Percentiles rank a stretch among this genome's conserved stretches.
These are phyloP conservation scores for Gobio occitaniae DNA, from an alignment of 2,797 vertebrate species.

Conservation along the genomic window DNA sequence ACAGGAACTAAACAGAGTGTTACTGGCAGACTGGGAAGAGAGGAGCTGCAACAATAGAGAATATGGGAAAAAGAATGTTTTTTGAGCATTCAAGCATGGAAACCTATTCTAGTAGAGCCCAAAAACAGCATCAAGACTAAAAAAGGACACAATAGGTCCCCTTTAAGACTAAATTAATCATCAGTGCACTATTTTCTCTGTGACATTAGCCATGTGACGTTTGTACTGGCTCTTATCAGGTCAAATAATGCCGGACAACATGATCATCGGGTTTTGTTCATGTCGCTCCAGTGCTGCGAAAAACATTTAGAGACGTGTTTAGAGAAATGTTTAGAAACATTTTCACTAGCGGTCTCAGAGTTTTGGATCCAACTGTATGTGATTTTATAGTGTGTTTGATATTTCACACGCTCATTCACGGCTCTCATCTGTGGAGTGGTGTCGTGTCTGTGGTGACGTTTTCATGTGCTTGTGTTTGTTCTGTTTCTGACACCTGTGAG, in stretches of 20 bases:
- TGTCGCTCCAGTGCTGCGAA: not conserved
- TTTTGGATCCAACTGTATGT: not conserved
- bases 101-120: not conserved
- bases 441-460: not conserved
- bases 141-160: not conserved
- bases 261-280: not conserved
- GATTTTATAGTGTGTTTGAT: not conserved
- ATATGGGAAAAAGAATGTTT: not conserved
- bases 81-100: not conserved
- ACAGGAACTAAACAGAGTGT: too few relatives aligned
- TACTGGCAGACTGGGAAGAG: not conserved
- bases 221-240: not conserved
- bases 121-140: not conserved
- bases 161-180: not conserved
- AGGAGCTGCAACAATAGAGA: too few relatives aligned
- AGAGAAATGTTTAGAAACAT: not conserved
- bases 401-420: not conserved
- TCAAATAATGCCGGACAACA: not conserved
- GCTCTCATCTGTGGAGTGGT: constrained; percentile 15
- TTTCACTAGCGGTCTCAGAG: not conserved
- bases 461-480: constrained; percentile 3
- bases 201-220: not conserved
- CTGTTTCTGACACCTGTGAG: not conserved
- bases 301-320: too few relatives aligned
- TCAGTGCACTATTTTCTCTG: not conserved